Percentiles rank a stretch among this genome's conserved stretches.
These are phyloP conservation scores for Zingel zingel DNA, from an alignment of 2,113 vertebrate genomes.

Conservation along the genomic window DNA sequence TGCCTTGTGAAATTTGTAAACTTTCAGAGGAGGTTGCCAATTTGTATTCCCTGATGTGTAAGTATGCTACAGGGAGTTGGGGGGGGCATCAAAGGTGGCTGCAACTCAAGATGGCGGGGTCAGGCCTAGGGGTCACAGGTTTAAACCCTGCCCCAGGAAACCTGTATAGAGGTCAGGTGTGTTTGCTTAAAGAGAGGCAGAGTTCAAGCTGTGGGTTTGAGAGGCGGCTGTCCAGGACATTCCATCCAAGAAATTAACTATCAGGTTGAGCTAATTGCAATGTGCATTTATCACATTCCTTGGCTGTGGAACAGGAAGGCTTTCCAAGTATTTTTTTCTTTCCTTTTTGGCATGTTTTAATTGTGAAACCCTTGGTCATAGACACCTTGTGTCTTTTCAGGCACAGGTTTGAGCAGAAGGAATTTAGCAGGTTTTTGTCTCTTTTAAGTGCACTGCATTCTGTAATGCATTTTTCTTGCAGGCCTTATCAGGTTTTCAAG, in stretches of 20 bases:
- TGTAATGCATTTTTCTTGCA: not conserved
- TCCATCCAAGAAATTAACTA: slow-evolving; percentile 72
- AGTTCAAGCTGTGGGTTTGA: slow-evolving; percentile 70
- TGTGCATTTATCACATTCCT: slow-evolving; percentile 65
- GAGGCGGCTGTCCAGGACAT: slow-evolving; percentile 65
- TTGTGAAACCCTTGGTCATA: not conserved
- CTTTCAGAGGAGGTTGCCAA: slow-evolving; percentile 8
- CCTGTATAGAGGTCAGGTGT: slow-evolving; percentile 77
- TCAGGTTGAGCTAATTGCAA: slow-evolving; percentile 73
- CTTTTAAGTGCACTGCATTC: not conserved
- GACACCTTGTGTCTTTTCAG: not conserved
- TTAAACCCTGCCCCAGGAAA: slow-evolving; percentile 79
- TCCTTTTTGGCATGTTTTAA: slow-evolving; percentile 7
- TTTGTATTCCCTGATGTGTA: slow-evolving; percentile 42
- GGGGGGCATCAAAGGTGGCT: slow-evolving; percentile 70
- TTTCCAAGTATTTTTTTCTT: slow-evolving; percentile 1
- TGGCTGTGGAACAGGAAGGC: slow-evolving; percentile 3
- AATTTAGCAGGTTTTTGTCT: not conserved
- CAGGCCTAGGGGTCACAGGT: slow-evolving; percentile 70
- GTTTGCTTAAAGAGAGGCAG: slow-evolving; percentile 77
- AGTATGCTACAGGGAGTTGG: slow-evolving; percentile 16
- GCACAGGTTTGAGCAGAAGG: not conserved
- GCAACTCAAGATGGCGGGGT: slow-evolving; percentile 66
- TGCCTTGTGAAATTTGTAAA: slow-evolving; percentile 34
- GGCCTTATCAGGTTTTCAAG: not conserved